Evolutionary conservation across 2,888 invertebrate genomes (phyloP).

Genomic region (Leucophenga maculata): DNA sequence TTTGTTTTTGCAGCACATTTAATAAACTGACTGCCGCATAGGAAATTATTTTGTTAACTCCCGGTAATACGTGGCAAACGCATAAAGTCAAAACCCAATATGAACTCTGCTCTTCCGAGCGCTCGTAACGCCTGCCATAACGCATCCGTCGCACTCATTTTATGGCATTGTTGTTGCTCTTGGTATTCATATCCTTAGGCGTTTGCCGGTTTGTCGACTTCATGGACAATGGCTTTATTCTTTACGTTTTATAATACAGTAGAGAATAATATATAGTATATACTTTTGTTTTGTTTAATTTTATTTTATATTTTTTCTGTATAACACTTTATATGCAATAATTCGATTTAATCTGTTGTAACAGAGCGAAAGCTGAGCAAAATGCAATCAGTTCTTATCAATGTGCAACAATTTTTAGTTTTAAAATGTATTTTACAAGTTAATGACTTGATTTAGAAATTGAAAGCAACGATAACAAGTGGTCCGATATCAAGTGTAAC

Average conservation of each 20-base stretch:
- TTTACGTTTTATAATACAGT: slow-evolving; percentile 7
- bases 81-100: slow-evolving; percentile 25
- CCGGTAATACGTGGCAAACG: slow-evolving; percentile 32
- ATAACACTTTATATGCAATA: too few species aligned
- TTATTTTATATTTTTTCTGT: not conserved
- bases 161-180: not conserved
- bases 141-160: not conserved
- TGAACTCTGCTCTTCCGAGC: too few species aligned
- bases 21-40: slow-evolving; percentile 56
- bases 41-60: slow-evolving; percentile 52
- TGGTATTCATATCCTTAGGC: slow-evolving; percentile 1
- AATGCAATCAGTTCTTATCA: slow-evolving; percentile 37
- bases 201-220: too few species aligned
- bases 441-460: too few species aligned
- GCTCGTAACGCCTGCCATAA: slow-evolving; percentile 7
- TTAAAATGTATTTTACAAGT: too few species aligned
- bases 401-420: slow-evolving; percentile 27
- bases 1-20: slow-evolving; percentile 35
- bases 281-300: not conserved
- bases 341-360: not conserved
- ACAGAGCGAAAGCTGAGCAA: not conserved
- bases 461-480: too few species aligned
- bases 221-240: not conserved
- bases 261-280: not conserved
- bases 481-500: too few species aligned